A percentile compares a stretch with the other conserved stretches of the same genome.
Evolutionary conservation across 2,888 invertebrate genomes (phyloP).

Genomic region (Stomorhina lunata): DNA sequence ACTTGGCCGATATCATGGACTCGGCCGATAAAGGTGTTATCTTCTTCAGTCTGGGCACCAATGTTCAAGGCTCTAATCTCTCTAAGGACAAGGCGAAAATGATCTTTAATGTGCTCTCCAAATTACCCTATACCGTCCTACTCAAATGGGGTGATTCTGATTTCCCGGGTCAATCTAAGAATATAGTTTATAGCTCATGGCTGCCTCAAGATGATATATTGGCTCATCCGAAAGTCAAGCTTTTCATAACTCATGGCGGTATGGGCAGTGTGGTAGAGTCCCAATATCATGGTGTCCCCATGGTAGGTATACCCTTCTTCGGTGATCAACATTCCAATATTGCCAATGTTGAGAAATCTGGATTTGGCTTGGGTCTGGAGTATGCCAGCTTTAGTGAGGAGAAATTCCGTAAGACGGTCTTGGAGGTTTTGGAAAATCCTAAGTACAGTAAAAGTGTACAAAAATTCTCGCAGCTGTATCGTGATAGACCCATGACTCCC

Average conservation of each 20-base stretch:
- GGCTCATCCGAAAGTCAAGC: constrained; percentile 85
- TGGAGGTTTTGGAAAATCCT: constrained; percentile 71
- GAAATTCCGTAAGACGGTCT: constrained; percentile 64
- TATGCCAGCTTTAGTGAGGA: constrained; percentile 66
- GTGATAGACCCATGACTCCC: constrained; percentile 81
- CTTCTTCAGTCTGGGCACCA: constrained; percentile 78
- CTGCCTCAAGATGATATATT: constrained; percentile 86
- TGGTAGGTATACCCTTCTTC: constrained; percentile 88
- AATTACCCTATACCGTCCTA: constrained; percentile 82
- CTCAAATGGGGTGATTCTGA: constrained; percentile 85
- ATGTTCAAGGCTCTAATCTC: constrained; percentile 70
- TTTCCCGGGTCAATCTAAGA: constrained; percentile 71
- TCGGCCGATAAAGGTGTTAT: constrained; percentile 64
- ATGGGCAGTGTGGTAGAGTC: constrained; percentile 88
- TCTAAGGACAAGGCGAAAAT: constrained; percentile 76
- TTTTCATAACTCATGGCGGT: constrained; percentile 80
- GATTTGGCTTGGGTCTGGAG: constrained; percentile 75
- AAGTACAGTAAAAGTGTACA: constrained; percentile 74
- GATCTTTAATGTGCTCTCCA: constrained; percentile 82
- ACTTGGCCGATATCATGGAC: constrained; percentile 70
- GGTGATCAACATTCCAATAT: constrained; percentile 90
- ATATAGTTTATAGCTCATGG: constrained; percentile 78
- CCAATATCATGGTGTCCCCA: constrained; percentile 88
- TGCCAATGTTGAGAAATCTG: constrained; percentile 85
- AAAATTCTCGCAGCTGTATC: constrained; percentile 79